These are phyloP conservation scores for Ichneumoninae sp. DNA, from an alignment of 2,888 invertebrate genomes.

Conservation along the genomic window DNA sequence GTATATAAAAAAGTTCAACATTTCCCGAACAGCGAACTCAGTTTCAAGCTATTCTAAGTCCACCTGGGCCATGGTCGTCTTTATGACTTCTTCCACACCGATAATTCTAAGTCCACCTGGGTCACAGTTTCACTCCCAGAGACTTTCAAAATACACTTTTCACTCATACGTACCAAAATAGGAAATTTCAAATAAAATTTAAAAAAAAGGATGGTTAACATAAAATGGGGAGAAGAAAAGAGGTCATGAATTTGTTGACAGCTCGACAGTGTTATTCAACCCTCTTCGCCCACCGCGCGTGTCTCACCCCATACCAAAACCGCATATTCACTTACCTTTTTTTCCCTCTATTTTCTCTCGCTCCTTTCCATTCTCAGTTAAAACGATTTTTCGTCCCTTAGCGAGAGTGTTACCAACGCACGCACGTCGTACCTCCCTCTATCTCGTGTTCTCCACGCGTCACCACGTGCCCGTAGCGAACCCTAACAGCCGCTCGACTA, in stretches of 20 bases:
- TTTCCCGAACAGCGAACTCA: no score
- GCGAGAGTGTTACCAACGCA: constrained; percentile 62
- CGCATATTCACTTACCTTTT: constrained; percentile 79
- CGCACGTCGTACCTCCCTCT: constrained; percentile 58
- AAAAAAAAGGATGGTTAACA: not conserved
- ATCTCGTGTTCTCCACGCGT: constrained; percentile 64
- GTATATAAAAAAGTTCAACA: not conserved
- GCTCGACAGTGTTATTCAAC: constrained; percentile 49
- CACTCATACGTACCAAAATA: not conserved
- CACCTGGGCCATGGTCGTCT: no score
- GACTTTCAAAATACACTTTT: no score
- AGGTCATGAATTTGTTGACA: constrained; percentile 11
- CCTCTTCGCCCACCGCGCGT: constrained; percentile 11
- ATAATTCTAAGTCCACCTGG: no score
- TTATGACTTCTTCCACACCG: no score
- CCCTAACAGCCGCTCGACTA: constrained; percentile 68
- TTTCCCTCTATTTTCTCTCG: constrained; percentile 33
- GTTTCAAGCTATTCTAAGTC: no score
- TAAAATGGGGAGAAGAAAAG: constrained; percentile 12
- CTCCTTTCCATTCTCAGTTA: constrained; percentile 58
- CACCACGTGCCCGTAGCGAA: constrained; percentile 75
- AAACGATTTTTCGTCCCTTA: constrained; percentile 68
- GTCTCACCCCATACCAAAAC: constrained; percentile 75
- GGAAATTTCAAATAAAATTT: not conserved
- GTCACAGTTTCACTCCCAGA: no score